Evolutionary conservation across 2,797 vertebrate species (phyloP).

Genomic region (Sebastes hubbsi): DNA sequence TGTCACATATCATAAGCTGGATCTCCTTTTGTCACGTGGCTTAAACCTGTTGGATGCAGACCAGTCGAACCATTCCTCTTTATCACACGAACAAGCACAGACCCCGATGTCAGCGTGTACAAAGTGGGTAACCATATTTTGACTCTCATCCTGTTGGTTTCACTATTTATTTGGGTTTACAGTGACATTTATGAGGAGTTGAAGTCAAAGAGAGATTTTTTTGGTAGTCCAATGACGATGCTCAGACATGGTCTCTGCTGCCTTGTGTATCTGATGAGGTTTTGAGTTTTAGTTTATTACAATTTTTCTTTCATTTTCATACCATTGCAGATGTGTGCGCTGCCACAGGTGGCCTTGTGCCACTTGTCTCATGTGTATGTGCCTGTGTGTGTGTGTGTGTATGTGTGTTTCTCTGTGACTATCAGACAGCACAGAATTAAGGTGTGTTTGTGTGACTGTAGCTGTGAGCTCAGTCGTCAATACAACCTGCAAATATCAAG

Average conservation of each 20-base stretch:
- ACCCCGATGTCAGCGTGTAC: constrained; percentile 39
- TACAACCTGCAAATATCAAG: constrained; percentile 40
- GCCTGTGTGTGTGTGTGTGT: constrained; percentile 4
- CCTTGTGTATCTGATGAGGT: constrained; percentile 50
- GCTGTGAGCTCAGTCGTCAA: constrained; percentile 29
- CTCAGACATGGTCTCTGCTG: constrained; percentile 52
- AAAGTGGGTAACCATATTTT: constrained; percentile 16
- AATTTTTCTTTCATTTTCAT: constrained; percentile 23
- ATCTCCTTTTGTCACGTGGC: constrained; percentile 38
- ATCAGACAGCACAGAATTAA: constrained; percentile 41
- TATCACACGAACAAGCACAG: constrained; percentile 60
- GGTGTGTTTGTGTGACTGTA: constrained; percentile 12
- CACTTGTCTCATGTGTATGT: constrained; percentile 22
- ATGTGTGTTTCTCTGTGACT: constrained; percentile 14
- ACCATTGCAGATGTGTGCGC: constrained; percentile 28
- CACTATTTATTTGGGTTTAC: background rate
- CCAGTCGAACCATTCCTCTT: constrained; percentile 29
- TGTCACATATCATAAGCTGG: constrained; percentile 48
- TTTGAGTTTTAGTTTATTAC: constrained; percentile 24
- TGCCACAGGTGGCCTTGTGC: constrained; percentile 18
- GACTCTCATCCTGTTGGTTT: background rate
- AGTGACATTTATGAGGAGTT: constrained; percentile 4
- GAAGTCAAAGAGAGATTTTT: constrained; percentile 33
- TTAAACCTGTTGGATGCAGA: constrained; percentile 41
- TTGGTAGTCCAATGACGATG: constrained; percentile 56